phyloP scores from a whole-genome alignment of 37 sponge, comb jelly and placozoan genomes.

The Chondrilla cf. caribensis region DNA sequence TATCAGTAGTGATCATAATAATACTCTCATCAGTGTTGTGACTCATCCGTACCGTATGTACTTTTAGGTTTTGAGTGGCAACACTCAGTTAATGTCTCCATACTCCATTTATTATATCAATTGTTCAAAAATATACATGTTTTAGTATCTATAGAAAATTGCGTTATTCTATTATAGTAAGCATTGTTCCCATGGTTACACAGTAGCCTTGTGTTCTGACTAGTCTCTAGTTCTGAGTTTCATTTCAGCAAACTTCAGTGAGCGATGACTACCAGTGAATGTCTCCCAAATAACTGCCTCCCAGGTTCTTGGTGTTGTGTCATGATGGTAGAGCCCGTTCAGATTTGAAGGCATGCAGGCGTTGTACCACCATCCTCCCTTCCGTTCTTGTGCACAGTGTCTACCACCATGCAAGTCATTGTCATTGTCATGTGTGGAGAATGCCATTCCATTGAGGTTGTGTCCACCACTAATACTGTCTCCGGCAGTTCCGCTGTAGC shows the following conservation, averaged over 20 bases:
- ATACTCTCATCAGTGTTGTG: no score
- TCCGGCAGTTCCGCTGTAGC: slow-evolving; percentile 10
- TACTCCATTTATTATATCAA: no score
- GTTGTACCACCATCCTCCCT: slow-evolving; percentile 8
- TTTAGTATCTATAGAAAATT: no score
- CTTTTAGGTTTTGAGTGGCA: no score
- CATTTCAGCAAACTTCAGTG: slow-evolving; percentile 12
- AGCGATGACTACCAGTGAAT: background rate
- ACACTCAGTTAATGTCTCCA: no score
- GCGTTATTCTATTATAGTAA: no score
- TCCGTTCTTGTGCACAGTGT: slow-evolving; percentile 5
- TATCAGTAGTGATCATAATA: no score
- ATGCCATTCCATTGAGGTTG: slow-evolving; percentile 1
- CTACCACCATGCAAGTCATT: background rate
- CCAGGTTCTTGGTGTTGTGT: background rate
- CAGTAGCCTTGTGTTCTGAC: no score
- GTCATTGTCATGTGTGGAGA: slow-evolving; percentile 25
- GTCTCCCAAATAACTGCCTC: no score
- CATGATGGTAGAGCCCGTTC: background rate
- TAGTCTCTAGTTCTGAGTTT: slow-evolving; percentile 6
- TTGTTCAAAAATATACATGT: no score
- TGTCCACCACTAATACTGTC: background rate
- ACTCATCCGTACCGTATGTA: no score
- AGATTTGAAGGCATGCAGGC: background rate
- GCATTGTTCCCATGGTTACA: no score